Conservation (phyloP, 2,113 vertebrate species). For the Pygathrix nemaeus region DNA sequence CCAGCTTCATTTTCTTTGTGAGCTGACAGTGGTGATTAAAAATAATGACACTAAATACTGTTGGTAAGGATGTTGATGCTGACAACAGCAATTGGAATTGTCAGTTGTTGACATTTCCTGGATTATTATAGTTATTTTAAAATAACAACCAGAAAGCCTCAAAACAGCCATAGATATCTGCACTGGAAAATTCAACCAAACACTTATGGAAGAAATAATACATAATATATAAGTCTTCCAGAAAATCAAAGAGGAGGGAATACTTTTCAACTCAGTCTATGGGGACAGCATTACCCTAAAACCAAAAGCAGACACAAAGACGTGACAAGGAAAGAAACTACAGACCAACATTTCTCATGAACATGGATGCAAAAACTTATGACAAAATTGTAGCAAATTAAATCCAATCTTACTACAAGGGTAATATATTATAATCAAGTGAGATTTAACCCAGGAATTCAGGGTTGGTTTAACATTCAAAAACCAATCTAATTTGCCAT, state of each 20-base stretch:
- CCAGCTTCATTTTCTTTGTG: not conserved
- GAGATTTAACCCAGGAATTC: constrained; percentile 35
- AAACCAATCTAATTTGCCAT: not conserved
- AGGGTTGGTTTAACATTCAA: constrained; percentile 5
- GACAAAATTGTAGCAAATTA: not conserved
- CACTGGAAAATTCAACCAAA: not conserved
- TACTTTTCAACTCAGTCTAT: not conserved
- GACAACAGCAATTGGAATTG: not conserved
- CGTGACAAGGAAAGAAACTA: not conserved
- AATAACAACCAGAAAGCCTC: not conserved
- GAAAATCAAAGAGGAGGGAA: not conserved
- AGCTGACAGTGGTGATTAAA: not conserved
- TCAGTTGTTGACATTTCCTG: not conserved
- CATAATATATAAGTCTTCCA: not conserved
- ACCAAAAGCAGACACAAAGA: not conserved
- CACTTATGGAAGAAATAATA: not conserved
- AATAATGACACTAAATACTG: not conserved
- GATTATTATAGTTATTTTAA: not conserved
- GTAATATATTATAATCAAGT: not conserved
- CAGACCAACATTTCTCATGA: not conserved
- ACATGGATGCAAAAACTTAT: not conserved
- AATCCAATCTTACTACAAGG: constrained; percentile 23
- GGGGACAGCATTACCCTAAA: not conserved
- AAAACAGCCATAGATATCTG: not conserved
- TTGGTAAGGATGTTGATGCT: not conserved